Conservation (phyloP, 2,888 invertebrate species). For the Orthonevra nobilis region DNA sequence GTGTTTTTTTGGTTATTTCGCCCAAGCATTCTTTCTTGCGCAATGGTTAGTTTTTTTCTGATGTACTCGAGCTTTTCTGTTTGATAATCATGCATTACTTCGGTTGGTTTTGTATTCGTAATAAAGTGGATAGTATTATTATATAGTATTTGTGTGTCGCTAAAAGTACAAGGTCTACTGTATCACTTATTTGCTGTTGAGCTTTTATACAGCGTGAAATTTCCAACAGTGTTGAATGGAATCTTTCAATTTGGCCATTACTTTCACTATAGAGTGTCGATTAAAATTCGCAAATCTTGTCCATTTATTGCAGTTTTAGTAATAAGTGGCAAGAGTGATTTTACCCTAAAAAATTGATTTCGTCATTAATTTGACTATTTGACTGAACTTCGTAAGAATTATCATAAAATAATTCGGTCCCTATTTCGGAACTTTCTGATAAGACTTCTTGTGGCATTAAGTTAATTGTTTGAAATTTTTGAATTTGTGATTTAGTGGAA, state of each 20-base stretch:
- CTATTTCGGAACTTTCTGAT: too few relatives aligned
- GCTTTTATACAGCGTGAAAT: slow-evolving; percentile 45
- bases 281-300: too few relatives aligned
- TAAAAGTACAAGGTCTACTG: slow-evolving; percentile 46
- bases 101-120: slow-evolving; percentile 5
- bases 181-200: slow-evolving; percentile 48
- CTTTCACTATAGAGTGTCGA: slow-evolving; percentile 40
- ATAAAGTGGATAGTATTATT: slow-evolving; percentile 49
- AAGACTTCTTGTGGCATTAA: too few relatives aligned
- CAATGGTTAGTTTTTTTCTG: neutral
- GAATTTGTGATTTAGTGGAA: too few relatives aligned
- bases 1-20: neutral
- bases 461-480: too few relatives aligned
- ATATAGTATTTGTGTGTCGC: slow-evolving; percentile 43
- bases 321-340: too few relatives aligned
- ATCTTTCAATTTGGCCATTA: slow-evolving; percentile 56
- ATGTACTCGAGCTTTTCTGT: neutral
- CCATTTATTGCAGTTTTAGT: too few relatives aligned
- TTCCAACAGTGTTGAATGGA: slow-evolving; percentile 46
- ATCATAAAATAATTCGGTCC: too few relatives aligned
- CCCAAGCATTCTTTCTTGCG: neutral
- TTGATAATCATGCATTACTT: slow-evolving; percentile 1
- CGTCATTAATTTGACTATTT: too few relatives aligned
- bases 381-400: too few relatives aligned
- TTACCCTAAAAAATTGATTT: too few relatives aligned